Evolutionary conservation across 2,797 vertebrate genomes (phyloP).

Genomic region (Onychomys torridus): DNA sequence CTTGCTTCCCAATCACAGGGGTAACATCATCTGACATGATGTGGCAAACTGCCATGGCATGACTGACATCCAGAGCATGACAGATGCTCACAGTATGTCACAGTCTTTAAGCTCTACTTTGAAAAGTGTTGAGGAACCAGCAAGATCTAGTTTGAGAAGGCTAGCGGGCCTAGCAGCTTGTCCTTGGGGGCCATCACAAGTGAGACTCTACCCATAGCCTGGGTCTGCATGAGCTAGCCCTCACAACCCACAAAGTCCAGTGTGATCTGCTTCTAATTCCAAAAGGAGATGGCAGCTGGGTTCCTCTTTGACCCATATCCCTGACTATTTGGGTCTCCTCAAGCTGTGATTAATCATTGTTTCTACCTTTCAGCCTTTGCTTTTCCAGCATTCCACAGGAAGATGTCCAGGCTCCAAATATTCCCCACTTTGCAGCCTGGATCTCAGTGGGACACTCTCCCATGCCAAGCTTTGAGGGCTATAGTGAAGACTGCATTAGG

Average conservation of each 20-base stretch:
- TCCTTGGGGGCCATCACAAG: not conserved
- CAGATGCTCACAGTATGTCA: no score
- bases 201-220: not conserved
- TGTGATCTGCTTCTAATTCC: not conserved
- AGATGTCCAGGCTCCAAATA: slow-evolving; percentile 56
- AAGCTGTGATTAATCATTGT: slow-evolving; percentile 23
- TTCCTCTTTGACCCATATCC: slow-evolving; percentile 46
- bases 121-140: not conserved
- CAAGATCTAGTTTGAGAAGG: not conserved
- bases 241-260: not conserved
- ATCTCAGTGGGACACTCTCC: slow-evolving; percentile 55
- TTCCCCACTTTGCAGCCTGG: slow-evolving; percentile 38
- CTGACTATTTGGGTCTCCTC: slow-evolving; percentile 36
- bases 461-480: slow-evolving; percentile 44
- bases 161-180: not conserved
- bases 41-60: not conserved
- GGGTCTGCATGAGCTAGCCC: not conserved
- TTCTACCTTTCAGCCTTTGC: slow-evolving; percentile 69
- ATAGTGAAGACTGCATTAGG: slow-evolving; percentile 64
- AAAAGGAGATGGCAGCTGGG: not conserved
- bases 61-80: not conserved
- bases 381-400: slow-evolving; percentile 57
- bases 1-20: not conserved
- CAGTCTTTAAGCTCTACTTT: not conserved
- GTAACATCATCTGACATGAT: not conserved